phyloP scores from a whole-genome alignment of 2,888 invertebrate genomes.

The Noctua pronuba region DNA sequence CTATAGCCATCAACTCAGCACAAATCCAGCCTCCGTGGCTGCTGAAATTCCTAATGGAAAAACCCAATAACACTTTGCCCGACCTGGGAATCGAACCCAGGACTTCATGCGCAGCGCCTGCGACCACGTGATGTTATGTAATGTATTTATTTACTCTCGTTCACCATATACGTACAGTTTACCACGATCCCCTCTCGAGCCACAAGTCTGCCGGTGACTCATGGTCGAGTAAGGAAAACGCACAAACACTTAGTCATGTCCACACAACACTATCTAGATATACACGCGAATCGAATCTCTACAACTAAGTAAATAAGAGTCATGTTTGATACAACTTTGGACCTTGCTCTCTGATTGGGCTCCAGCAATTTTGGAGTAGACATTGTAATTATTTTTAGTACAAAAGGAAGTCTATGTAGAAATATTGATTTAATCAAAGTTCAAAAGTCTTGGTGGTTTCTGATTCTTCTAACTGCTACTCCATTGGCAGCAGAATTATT shows the following conservation, averaged over 20 bases:
- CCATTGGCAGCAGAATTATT: background rate
- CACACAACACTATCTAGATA: slow-evolving; percentile 31
- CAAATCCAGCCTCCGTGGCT: too few species aligned
- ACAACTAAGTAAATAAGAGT: slow-evolving; percentile 4
- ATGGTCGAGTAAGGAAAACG: slow-evolving; percentile 56
- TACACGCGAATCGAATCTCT: slow-evolving; percentile 37
- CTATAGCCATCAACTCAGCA: too few species aligned
- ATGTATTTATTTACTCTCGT: background rate
- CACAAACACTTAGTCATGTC: slow-evolving; percentile 58
- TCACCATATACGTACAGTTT: slow-evolving; percentile 10
- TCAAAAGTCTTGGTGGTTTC: slow-evolving; percentile 29
- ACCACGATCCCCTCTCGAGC: slow-evolving; percentile 17
- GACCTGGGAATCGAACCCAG: too few species aligned
- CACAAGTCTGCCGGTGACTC: slow-evolving; percentile 53
- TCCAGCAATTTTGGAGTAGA: slow-evolving; percentile 22
- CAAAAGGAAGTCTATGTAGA: slow-evolving; percentile 21
- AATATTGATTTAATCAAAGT: slow-evolving; percentile 27
- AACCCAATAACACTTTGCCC: too few species aligned
- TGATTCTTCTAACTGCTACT: background rate
- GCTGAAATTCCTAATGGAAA: too few species aligned
- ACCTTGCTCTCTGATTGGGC: slow-evolving; percentile 37
- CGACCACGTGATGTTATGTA: background rate
- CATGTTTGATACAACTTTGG: background rate
- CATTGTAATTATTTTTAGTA: slow-evolving; percentile 32
- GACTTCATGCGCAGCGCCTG: too few species aligned